phyloP scores from a whole-genome alignment of 2,113 vertebrate species.

The Plecotus auritus region DNA sequence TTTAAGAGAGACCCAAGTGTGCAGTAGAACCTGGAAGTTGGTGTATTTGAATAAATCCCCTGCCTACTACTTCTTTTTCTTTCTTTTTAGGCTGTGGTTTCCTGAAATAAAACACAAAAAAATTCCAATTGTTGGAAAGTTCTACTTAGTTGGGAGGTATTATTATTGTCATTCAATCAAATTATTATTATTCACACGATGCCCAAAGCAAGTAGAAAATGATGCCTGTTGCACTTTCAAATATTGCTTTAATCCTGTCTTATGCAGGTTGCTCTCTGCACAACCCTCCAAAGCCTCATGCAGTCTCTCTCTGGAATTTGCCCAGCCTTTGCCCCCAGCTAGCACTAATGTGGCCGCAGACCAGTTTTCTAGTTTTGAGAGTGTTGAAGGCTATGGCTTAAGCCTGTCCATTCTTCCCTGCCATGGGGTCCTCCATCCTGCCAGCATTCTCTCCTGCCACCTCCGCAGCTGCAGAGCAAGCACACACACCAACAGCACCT shows the following conservation, averaged over 20 bases:
- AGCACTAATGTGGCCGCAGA: background rate
- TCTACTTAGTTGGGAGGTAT: background rate
- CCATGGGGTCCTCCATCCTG: background rate
- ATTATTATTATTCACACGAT: background rate
- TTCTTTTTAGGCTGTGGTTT: slow-evolving; percentile 15
- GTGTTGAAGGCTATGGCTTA: background rate
- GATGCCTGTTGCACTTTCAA: background rate
- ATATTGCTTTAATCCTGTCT: background rate
- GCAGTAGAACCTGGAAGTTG: background rate
- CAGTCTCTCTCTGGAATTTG: background rate
- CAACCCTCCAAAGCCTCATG: no score
- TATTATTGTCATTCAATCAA: background rate
- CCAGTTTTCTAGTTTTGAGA: background rate
- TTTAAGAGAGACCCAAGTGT: no score
- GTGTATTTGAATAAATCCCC: slow-evolving; percentile 5
- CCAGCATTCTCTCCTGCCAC: background rate
- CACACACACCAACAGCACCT: fast-evolving
- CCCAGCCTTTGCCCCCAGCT: background rate
- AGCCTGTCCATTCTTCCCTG: background rate
- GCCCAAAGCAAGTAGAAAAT: background rate
- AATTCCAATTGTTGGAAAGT: background rate
- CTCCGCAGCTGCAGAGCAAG: fast-evolving
- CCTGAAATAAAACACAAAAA: slow-evolving; percentile 30
- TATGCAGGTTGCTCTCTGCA: no score
- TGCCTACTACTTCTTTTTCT: background rate